These are phyloP conservation scores for Chionomys nivalis DNA, from an alignment of 2,113 vertebrate genomes.

Conservation along the genomic window DNA sequence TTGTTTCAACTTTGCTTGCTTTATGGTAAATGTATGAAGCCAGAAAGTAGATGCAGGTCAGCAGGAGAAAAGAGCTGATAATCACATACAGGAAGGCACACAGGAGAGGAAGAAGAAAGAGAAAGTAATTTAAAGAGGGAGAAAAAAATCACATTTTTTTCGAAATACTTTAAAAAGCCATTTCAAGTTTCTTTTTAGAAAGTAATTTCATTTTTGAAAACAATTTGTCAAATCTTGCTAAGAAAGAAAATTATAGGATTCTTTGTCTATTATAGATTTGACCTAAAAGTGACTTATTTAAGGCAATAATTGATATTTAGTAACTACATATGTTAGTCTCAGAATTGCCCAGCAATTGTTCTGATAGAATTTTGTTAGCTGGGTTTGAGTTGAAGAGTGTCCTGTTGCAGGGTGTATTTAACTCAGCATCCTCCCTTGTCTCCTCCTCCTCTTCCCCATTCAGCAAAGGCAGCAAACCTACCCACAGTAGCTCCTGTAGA, in stretches of 20 bases:
- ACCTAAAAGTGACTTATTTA: constrained; percentile 47
- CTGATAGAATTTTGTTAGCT: background rate
- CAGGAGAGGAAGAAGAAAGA: background rate
- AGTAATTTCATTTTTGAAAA: constrained; percentile 47
- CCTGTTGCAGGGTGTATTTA: constrained; percentile 47
- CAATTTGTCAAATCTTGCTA: background rate
- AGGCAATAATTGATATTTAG: constrained; percentile 48
- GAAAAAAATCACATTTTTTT: background rate
- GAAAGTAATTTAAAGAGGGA: background rate
- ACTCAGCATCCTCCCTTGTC: background rate
- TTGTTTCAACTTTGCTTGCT: background rate
- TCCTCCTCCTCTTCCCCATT: background rate
- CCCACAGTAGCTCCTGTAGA: constrained; percentile 71
- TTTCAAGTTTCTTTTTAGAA: constrained; percentile 13
- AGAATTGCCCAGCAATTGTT: constrained; percentile 47
- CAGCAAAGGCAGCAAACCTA: constrained; percentile 64
- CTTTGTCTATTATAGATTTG: background rate
- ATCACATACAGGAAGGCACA: background rate
- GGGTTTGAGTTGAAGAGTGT: constrained; percentile 46
- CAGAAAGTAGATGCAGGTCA: background rate
- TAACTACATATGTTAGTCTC: constrained; percentile 51
- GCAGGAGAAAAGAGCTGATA: constrained; percentile 26
- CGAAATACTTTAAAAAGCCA: background rate
- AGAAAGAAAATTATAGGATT: background rate
- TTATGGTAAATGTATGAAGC: background rate